Evolutionary conservation across 2,797 vertebrate genomes (phyloP).

Genomic region (Pipistrellus pygmaeus): DNA sequence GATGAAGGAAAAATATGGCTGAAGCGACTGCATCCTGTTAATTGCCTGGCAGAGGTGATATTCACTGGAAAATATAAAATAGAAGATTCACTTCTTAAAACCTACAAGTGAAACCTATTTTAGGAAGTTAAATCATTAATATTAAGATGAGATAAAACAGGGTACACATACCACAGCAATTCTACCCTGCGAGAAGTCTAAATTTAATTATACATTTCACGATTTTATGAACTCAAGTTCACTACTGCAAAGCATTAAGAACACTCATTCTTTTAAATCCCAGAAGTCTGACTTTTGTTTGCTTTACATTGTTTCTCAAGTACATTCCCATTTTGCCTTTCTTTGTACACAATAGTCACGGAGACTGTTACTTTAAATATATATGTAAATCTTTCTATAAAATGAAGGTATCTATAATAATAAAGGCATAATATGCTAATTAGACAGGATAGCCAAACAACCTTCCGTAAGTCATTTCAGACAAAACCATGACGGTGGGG

Average conservation of each 20-base stretch:
- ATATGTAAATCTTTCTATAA: slow-evolving; percentile 13
- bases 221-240: slow-evolving; percentile 49
- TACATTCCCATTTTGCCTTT: slow-evolving; percentile 18
- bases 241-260: slow-evolving; percentile 37
- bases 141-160: slow-evolving; percentile 62
- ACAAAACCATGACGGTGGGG: too few relatives aligned
- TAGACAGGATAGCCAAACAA: too few relatives aligned
- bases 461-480: too few relatives aligned
- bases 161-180: slow-evolving; percentile 18
- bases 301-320: not conserved
- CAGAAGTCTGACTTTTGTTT: slow-evolving; percentile 6
- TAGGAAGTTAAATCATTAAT: slow-evolving; percentile 43
- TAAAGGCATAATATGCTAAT: too few relatives aligned
- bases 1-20: slow-evolving; percentile 93
- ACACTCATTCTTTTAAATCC: slow-evolving; percentile 23
- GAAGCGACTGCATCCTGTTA: slow-evolving; percentile 94
- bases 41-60: slow-evolving; percentile 93
- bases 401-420: not conserved
- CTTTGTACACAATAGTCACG: slow-evolving; percentile 17
- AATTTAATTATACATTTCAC: slow-evolving; percentile 49
- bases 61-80: slow-evolving; percentile 89
- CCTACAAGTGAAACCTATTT: slow-evolving; percentile 44
- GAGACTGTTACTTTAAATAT: slow-evolving; percentile 52
- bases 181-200: slow-evolving; percentile 48
- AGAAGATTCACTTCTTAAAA: slow-evolving; percentile 50